Evolutionary conservation across 2,113 vertebrate genomes (phyloP), one percentile per base, ranked within the genome.

Genomic region (Scolopax mira): DNA sequence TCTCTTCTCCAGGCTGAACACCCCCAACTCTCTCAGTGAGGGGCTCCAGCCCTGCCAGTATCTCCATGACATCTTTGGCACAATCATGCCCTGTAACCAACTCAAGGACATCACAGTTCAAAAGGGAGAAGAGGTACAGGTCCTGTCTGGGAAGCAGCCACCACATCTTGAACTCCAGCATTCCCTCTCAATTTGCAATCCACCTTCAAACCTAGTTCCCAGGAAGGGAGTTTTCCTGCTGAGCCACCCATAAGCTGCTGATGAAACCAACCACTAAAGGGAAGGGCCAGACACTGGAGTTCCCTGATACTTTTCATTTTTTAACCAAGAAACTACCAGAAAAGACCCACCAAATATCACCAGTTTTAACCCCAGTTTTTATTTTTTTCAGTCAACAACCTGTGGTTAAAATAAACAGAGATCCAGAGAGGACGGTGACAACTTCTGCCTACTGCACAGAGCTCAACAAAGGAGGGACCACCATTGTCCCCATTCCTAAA

Each of bases 81-180:
- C 30, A 7, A 1, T 46, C 65, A 73, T 5, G 24, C 30, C 21
- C 7, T 39, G 27, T 30, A 83, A 13, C 13, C 46, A 30, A 17
- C 48, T 42, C 44, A 1, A 52, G 61, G 64, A 10, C 2, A 0
- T 3, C 3, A 8, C 44, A 48, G 28, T 5, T 49, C 18, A 3
- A 11, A 13, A 9, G 23, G 60, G 44, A 77, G 58, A 55, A 33
- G 74, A 30, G 31, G 13, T 3, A 18, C 39, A 41, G 51, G 24
- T 3, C 72, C 8, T n/a, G 7, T 15, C 9, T 11, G 9, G 65
- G 24, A 85, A 67, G 23, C 37, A 79, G n/a, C 66, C 22, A 1
- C 2, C 4, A 1, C 0, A 41, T 21, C 33, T 58, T 71, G 11
- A 66, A 9, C 8, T 90, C 22, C 58, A 16, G 33, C 33, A 13